phyloP scores from a whole-genome alignment of 2,888 invertebrate genomes.

The Oasisia sp. region DNA sequence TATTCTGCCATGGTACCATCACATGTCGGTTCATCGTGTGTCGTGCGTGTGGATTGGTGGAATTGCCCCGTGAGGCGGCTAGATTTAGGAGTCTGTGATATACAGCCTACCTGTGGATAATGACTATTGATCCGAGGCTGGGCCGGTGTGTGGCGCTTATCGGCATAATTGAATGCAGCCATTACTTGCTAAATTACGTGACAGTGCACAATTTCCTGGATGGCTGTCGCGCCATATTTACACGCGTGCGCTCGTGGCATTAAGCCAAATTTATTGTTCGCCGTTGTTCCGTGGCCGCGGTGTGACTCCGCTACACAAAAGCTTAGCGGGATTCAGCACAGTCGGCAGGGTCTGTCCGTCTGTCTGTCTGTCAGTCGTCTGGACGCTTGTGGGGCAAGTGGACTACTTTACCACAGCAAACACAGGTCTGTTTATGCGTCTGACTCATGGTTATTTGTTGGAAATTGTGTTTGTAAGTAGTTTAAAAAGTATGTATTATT shows the following conservation, averaged over 20 bases:
- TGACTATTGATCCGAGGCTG: not conserved
- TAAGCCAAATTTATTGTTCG: conserved; percentile 5
- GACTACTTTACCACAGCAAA: not conserved
- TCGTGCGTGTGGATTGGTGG: not conserved
- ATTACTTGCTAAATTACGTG: conserved; percentile 17
- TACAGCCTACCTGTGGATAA: conserved; percentile 9
- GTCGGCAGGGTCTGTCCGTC: not conserved
- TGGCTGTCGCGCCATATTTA: conserved; percentile 10
- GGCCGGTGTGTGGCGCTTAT: not conserved
- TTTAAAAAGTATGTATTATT: not conserved
- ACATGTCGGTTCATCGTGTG: not conserved
- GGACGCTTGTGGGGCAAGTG: not conserved
- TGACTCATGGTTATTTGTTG: not conserved
- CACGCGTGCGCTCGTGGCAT: conserved; percentile 5
- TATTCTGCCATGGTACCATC: not conserved
- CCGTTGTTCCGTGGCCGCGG: not conserved
- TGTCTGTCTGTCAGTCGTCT: not conserved
- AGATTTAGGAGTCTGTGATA: not conserved
- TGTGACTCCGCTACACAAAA: not conserved
- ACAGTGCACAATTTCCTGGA: conserved; percentile 17
- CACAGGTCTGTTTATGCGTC: not conserved
- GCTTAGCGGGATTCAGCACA: not conserved
- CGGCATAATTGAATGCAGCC: conserved; percentile 17
- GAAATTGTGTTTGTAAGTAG: not conserved
- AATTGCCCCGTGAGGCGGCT: not conserved